These are phyloP conservation scores for Papilio machaon DNA, from an alignment of 1,140 invertebrate genomes.

Conservation along the genomic window DNA sequence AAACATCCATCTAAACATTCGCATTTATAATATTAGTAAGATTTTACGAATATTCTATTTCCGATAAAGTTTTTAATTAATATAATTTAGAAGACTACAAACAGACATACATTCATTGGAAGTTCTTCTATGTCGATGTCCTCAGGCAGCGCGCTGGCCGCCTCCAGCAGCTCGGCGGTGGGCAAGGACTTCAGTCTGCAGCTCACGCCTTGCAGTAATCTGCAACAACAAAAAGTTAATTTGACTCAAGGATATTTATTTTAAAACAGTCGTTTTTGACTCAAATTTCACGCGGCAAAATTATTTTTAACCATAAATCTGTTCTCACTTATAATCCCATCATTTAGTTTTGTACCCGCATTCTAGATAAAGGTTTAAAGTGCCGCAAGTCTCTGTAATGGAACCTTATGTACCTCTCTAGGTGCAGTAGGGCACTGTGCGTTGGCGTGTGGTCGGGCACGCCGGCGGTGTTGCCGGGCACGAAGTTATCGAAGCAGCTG, in stretches of 20 bases:
- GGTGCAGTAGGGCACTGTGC: slow-evolving; percentile 86
- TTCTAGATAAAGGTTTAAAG: too few species aligned
- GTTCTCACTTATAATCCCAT: too few species aligned
- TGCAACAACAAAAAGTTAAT: slow-evolving; percentile 45
- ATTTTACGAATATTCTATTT: too few species aligned
- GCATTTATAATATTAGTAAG: too few species aligned
- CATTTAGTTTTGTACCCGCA: too few species aligned
- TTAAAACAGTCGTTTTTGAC: background rate
- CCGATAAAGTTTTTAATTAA: too few species aligned
- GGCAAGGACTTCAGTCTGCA: slow-evolving; percentile 82
- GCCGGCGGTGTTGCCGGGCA: slow-evolving; percentile 88
- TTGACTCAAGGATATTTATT: too few species aligned
- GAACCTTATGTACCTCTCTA: slow-evolving; percentile 80
- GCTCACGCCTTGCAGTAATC: slow-evolving; percentile 82
- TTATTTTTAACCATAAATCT: too few species aligned
- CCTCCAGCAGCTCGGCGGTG: slow-evolving; percentile 77
- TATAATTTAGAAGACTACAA: too few species aligned
- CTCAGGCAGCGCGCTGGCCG: slow-evolving; percentile 59
- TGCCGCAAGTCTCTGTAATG: background rate
- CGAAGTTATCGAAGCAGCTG: slow-evolving; percentile 94
- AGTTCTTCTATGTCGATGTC: slow-evolving; percentile 83
- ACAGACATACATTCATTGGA: slow-evolving; percentile 69
- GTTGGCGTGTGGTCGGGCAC: slow-evolving; percentile 87
- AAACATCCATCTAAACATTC: too few species aligned
- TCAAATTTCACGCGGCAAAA: too few species aligned